These are phyloP conservation scores for Alentia gelatinosa DNA, from an alignment of 2,888 invertebrate species.

Conservation along the genomic window DNA sequence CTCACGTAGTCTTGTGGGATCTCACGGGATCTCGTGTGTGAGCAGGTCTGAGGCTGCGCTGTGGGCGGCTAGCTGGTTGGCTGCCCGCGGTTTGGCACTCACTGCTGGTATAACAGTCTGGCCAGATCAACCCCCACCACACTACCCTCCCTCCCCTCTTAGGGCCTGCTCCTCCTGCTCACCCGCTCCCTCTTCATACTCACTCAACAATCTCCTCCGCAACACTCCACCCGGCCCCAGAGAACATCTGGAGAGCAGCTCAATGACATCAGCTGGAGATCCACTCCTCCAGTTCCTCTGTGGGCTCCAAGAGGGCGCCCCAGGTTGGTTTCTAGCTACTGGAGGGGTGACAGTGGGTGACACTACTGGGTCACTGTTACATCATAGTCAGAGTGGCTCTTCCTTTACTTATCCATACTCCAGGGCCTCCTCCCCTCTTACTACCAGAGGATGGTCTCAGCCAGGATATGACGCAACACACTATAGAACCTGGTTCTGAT, in stretches of 20 bases:
- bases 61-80: not conserved
- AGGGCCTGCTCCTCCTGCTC: not conserved
- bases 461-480: too few relatives aligned
- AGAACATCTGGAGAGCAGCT: not conserved
- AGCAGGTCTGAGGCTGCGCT: not conserved
- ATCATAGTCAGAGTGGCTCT: too few relatives aligned
- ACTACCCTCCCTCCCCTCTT: not conserved
- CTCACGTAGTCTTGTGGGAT: not conserved
- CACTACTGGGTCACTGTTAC: too few relatives aligned
- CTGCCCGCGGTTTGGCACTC: not conserved
- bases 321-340: not conserved
- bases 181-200: conserved; percentile 7
- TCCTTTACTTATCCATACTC: too few relatives aligned
- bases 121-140: not conserved
- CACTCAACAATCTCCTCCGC: not conserved
- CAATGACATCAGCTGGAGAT: not conserved
- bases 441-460: too few relatives aligned
- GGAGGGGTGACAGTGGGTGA: not conserved
- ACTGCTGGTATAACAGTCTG: not conserved
- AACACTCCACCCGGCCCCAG: not conserved
- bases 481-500: too few relatives aligned
- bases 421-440: too few relatives aligned
- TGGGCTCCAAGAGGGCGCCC: not conserved
- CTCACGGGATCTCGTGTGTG: not conserved
- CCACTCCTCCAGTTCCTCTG: not conserved